phyloP scores from a whole-genome alignment of 2,888 invertebrate species.

The Eristalinus aeneus region DNA sequence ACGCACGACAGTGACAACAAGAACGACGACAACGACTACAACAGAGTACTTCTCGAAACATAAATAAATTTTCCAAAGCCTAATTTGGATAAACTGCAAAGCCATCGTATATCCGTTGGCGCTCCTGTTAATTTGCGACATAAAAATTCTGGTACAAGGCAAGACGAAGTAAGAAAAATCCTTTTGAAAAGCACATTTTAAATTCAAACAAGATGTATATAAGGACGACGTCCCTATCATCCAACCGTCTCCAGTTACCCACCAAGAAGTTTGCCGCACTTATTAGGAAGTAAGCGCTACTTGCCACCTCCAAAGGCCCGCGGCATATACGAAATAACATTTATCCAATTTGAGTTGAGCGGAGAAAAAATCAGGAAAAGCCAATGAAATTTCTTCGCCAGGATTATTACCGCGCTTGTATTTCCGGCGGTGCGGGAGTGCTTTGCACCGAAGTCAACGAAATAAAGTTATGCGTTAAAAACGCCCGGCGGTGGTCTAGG shows the following conservation, averaged over 20 bases:
- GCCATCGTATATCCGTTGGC: slow-evolving; percentile 30
- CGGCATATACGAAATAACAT: slow-evolving; percentile 49
- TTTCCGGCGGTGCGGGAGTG: background rate
- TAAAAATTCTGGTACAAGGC: slow-evolving; percentile 32
- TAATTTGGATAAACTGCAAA: slow-evolving; percentile 56
- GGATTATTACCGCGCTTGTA: slow-evolving; percentile 35
- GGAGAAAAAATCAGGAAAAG: slow-evolving; percentile 8
- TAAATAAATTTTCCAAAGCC: slow-evolving; percentile 50
- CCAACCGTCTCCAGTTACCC: background rate
- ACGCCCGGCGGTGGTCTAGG: slow-evolving; percentile 17
- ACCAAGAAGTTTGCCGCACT: background rate
- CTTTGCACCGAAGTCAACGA: slow-evolving; percentile 12
- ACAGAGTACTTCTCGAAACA: slow-evolving; percentile 33
- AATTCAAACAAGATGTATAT: slow-evolving; percentile 23
- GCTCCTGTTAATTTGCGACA: slow-evolving; percentile 49
- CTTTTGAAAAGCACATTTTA: slow-evolving; percentile 53
- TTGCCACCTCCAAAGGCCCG: slow-evolving; percentile 31
- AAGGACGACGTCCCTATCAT: background rate
- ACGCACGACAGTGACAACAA: slow-evolving; percentile 36
- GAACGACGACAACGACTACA: slow-evolving; percentile 25
- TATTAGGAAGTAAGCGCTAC: slow-evolving; percentile 30
- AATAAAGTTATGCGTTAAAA: slow-evolving; percentile 21
- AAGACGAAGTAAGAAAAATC: slow-evolving; percentile 29
- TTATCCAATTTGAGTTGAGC: slow-evolving; percentile 52
- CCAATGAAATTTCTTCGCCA: slow-evolving; percentile 52